A percentile compares a stretch with the other conserved stretches of the same genome.
phyloP scores from a whole-genome alignment of 2,797 vertebrate species.

The Bucorvus abyssinicus region DNA sequence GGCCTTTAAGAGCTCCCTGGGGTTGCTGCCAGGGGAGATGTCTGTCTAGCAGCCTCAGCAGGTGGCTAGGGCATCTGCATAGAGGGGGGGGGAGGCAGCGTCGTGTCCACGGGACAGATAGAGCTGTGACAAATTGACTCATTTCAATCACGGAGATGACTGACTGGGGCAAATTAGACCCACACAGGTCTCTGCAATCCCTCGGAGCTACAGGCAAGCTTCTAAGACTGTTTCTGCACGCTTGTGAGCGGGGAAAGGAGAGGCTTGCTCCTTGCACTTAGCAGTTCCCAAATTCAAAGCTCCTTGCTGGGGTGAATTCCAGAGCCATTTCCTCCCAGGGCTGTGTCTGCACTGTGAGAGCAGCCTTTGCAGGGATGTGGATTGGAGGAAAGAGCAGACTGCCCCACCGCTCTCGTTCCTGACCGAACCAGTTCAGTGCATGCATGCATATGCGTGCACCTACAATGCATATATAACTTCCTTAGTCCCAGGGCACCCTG shows the following conservation, averaged over 20 bases:
- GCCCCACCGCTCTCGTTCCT: not conserved
- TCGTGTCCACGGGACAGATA: not conserved
- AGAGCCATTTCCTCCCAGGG: not conserved
- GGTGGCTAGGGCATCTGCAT: constrained; percentile 4
- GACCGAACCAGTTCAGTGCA: not conserved
- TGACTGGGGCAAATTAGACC: not conserved
- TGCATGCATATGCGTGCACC: not conserved
- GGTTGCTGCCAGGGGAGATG: not conserved
- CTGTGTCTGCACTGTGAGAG: not conserved
- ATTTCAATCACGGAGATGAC: not conserved
- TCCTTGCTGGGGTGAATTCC: constrained; percentile 4
- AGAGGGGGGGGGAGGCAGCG: not conserved
- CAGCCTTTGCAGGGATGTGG: constrained; percentile 33
- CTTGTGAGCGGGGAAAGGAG: not conserved
- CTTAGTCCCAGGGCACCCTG: not conserved
- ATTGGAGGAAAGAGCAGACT: constrained; percentile 5
- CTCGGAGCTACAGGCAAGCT: not conserved
- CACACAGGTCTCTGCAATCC: not conserved
- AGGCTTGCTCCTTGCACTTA: not conserved
- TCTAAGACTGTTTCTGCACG: not conserved
- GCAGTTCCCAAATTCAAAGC: constrained; percentile 3
- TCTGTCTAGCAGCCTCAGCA: constrained; percentile 58
- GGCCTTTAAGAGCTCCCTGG: not conserved
- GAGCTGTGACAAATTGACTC: not conserved
- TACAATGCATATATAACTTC: not conserved